Evolutionary conservation across 1,140 invertebrate species (phyloP), one percentile per base, ranked within the genome.

Genomic region (Drosophila micromelanica): DNA sequence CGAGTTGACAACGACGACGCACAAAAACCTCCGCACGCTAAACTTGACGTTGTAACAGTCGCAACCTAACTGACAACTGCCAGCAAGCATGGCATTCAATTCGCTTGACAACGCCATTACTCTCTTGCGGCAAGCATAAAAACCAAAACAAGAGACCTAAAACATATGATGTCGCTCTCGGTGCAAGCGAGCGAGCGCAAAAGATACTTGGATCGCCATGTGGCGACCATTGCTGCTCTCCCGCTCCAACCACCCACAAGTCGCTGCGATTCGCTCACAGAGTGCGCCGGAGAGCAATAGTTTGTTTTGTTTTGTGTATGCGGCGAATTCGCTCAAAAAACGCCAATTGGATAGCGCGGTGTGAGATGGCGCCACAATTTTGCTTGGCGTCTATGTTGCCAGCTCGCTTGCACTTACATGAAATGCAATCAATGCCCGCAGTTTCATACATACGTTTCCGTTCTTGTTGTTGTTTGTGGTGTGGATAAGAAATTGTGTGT

Each of bases 291-390:
- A 56, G 54, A 49, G 59, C 2, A 20, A 35, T 43, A 48, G 59
- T 56, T 68, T 80, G 69, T 70, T 70, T 62, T 57, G 42, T 40
- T 75, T 75, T 38, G 73, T 55, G 51, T 78, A 32, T 76, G 72
- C 76, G 79, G 84, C 84, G 84, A 89, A 89, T 78, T 90, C 85
- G 73, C 85, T 87, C 82, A 79, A 87, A 87, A 76, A 87, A 87
- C 61, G 82, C 84, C 79, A 57, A 78, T 80, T 57, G 73, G 69
- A 78, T 78, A 78, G 76, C 55, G 42, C 13, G 40, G 71, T 74
- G 17, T 37, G 75, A 76, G 49, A 78, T 57, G 38, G 78, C 74
- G 54, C 17, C 48, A 78, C 57, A 37, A 59, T 75, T 49, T 23
- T 42, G 1, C 17, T 32, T 59, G 45, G 27, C 40, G 54, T 57